These are phyloP conservation scores for Onychomys arenicola DNA, from an alignment of 2,797 vertebrate species.

Conservation along the genomic window DNA sequence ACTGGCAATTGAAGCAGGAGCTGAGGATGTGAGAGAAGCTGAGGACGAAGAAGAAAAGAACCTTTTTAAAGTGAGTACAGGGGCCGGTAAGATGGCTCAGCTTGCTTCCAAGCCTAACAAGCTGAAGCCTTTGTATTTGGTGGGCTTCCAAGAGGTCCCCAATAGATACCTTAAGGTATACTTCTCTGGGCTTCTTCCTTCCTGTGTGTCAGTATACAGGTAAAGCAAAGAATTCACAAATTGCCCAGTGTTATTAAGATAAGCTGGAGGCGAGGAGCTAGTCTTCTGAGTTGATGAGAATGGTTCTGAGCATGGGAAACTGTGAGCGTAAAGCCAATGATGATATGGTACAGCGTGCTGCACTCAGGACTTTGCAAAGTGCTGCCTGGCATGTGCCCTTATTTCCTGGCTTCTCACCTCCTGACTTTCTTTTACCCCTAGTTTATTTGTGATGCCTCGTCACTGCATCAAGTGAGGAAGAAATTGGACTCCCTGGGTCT, in stretches of 20 bases:
- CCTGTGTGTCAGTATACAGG: not conserved
- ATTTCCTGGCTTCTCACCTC: conserved; percentile 30
- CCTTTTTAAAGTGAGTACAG: conserved; percentile 88
- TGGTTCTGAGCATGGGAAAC: not conserved
- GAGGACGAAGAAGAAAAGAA: conserved; percentile 92
- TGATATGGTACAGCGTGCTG: not conserved
- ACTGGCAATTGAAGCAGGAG: conserved; percentile 93
- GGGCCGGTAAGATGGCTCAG: not conserved
- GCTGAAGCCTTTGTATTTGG: conserved; percentile 12
- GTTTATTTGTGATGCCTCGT: conserved; percentile 91
- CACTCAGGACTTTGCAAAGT: not conserved
- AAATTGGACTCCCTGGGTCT: conserved; percentile 90
- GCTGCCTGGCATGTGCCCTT: not conserved
- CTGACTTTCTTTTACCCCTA: conserved; percentile 79
- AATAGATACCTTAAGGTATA: not conserved
- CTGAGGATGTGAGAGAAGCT: conserved; percentile 92
- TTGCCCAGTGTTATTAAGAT: not conserved
- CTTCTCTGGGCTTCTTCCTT: conserved; percentile 14
- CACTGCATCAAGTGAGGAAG: conserved; percentile 87
- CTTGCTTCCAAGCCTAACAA: not conserved
- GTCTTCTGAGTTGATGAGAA: not conserved
- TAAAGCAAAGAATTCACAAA: not conserved
- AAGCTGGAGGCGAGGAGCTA: not conserved
- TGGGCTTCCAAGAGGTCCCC: not conserved
- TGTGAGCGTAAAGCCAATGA: not conserved